These are phyloP conservation scores for Nephrotoma guestfalica DNA, from an alignment of 2,888 invertebrate species.

Conservation along the genomic window DNA sequence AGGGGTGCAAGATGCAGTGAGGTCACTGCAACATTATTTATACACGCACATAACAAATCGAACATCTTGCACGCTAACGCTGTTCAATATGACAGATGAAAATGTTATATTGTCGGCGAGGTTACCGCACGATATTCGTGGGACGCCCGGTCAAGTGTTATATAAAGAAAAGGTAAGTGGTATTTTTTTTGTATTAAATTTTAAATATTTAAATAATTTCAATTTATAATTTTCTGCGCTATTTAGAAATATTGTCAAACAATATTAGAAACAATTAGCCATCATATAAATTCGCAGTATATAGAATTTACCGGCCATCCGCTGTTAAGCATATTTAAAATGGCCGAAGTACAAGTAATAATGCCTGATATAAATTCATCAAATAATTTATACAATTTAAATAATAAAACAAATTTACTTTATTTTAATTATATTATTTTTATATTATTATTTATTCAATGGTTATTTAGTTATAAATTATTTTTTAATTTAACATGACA, in stretches of 20 bases:
- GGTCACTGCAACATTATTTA: constrained; percentile 66
- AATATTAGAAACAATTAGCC: constrained; percentile 64
- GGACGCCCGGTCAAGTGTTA: constrained; percentile 49
- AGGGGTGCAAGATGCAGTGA: constrained; percentile 70
- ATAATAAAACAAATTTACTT: not conserved
- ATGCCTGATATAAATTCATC: constrained; percentile 38
- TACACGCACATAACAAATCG: constrained; percentile 56
- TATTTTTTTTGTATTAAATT: not conserved
- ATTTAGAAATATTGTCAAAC: constrained; percentile 48
- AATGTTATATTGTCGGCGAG: constrained; percentile 77
- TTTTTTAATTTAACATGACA: not conserved
- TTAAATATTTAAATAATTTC: not conserved
- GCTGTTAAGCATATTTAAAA: constrained; percentile 78
- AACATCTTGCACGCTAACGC: constrained; percentile 71
- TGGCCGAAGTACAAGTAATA: constrained; percentile 80
- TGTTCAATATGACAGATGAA: constrained; percentile 75
- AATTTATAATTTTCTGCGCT: not conserved
- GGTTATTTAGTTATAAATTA: not conserved
- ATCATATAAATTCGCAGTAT: constrained; percentile 72
- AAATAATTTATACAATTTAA: not conserved
- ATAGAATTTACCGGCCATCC: constrained; percentile 76
- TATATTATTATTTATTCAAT: not conserved
- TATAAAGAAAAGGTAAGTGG: constrained; percentile 54
- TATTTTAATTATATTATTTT: not conserved
- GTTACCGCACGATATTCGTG: constrained; percentile 46